A percentile compares a stretch with the other conserved stretches of the same genome.
These are phyloP conservation scores for Drosophila carrolli DNA, from an alignment of 1,140 invertebrate species.

Conservation along the genomic window DNA sequence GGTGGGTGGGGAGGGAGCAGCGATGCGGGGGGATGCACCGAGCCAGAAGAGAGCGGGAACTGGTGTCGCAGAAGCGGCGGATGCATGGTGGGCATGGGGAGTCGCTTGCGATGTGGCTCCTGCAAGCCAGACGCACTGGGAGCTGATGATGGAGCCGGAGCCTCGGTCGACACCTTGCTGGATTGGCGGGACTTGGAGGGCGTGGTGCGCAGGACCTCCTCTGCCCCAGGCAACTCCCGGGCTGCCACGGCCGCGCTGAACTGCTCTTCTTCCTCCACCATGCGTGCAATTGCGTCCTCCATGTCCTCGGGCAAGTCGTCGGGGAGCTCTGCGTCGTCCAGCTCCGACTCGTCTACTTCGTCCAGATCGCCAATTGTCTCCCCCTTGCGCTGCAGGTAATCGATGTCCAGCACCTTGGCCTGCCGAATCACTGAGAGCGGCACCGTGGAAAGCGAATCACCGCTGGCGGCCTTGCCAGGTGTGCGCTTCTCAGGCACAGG, in stretches of 20 bases:
- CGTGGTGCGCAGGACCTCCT: conserved; percentile 86
- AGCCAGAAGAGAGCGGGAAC: conserved; percentile 62
- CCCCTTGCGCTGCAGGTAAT: conserved; percentile 83
- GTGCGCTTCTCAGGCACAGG: conserved; percentile 54
- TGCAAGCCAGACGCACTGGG: conserved; percentile 67
- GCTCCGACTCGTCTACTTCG: conserved; percentile 74
- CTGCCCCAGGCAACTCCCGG: conserved; percentile 86
- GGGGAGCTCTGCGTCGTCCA: conserved; percentile 75
- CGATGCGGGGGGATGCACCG: conserved; percentile 35
- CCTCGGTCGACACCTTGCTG: conserved; percentile 13
- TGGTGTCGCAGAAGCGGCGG: conserved; percentile 78
- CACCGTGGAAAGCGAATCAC: conserved; percentile 79
- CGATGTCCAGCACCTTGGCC: conserved; percentile 84
- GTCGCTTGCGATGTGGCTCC: conserved; percentile 83
- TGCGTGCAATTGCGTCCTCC: conserved; percentile 86
- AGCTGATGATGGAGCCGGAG: conserved; percentile 4
- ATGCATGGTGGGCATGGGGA: conserved; percentile 83
- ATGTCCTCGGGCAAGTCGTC: conserved; percentile 85
- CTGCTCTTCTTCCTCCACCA: conserved; percentile 87
- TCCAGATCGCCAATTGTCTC: conserved; percentile 66
- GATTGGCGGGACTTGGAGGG: conserved; percentile 57
- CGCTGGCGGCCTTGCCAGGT: conserved; percentile 51
- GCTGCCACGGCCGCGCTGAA: conserved; percentile 86
- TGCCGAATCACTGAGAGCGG: conserved; percentile 80
- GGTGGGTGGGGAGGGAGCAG: conserved; percentile 53